Conservation (phyloP, 2,113 vertebrate genomes). For the Gallinago paraguaiae region DNA sequence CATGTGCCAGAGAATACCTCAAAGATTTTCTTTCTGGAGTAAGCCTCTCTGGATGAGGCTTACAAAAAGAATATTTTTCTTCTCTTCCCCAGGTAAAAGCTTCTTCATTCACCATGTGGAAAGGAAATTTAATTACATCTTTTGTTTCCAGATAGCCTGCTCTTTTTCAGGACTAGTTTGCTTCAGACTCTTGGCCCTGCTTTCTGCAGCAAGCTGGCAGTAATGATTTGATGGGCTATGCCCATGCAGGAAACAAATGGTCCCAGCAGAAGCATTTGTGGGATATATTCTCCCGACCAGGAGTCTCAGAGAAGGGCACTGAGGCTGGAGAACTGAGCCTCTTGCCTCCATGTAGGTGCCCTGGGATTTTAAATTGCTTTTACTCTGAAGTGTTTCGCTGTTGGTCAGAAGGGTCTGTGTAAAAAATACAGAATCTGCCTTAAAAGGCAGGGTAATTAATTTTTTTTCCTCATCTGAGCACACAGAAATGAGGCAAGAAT, state of each 20-base stretch:
- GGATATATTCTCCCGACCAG: not conserved
- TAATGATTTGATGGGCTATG: not conserved
- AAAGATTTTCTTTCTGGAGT: not conserved
- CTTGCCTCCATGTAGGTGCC: not conserved
- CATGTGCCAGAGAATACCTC: not conserved
- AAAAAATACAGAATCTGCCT: not conserved
- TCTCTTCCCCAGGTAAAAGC: not conserved
- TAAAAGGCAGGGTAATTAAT: not conserved
- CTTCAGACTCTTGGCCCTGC: rapidly evolving
- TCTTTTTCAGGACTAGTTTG: not conserved
- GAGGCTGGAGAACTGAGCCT: not conserved
- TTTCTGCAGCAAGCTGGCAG: not conserved
- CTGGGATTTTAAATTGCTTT: not conserved
- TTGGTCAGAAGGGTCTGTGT: not conserved
- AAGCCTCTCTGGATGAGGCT: not conserved
- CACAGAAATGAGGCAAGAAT: not conserved
- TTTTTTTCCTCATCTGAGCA: not conserved
- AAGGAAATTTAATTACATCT: not conserved
- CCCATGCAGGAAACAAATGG: not conserved
- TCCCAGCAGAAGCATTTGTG: not conserved
- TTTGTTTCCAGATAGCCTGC: not conserved
- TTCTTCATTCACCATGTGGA: not conserved
- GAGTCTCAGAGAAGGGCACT: not conserved
- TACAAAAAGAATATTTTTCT: not conserved
- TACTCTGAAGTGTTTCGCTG: not conserved